Evolutionary conservation across 2,888 invertebrate species (phyloP), one percentile per base, ranked within the genome.

Genomic region (Hipparchia semele): DNA sequence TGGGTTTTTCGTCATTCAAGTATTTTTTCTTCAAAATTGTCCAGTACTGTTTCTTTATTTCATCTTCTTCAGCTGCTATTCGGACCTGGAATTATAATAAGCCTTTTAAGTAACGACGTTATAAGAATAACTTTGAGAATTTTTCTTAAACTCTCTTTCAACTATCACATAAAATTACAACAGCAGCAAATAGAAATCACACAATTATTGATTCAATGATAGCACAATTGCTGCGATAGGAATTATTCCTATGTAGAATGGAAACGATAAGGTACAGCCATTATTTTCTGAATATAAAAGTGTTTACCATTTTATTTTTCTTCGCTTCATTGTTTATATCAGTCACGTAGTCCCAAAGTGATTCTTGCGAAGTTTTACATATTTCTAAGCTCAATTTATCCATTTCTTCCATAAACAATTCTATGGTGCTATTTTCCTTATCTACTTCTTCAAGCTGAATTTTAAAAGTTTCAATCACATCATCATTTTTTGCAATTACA

Each of bases 1-100:
- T 72, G n/a, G 80, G 58, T 66, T 80, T 76, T 45, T 78, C 79
- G 23, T 88, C 79, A 61, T 80, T 81, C 56, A 89, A 80, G 81
- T 91, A 93, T 81, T 91, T 91, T 54, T 84, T 87, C 79, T 92
- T 93, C 58, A 94, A 73, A 74, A 90, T 87, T 64, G 86, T 86
- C 93, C 93, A 93, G 79, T 93, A 94, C 71, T 90, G 87, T 71
- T 89, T 92, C 72, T 93, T 94, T 60, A 92, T 90, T 84, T 92
- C 90, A 73, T 93, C 92, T 84, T 93, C 93, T 83, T 90, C 90
- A 0, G 90, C 91, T 59, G 91, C 89, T 72, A 92, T 88, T 5
- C 84, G 82, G 7, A 92, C 85, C 93, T 94, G 75, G 75, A 85
- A 76, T 54, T 70, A 23, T 9, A 13, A 59, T 23, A 62, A 3